A percentile compares a stretch with the other conserved stretches of the same genome.
These are phyloP conservation scores for Helicoverpa zea DNA, from an alignment of 1,140 invertebrate species.

Conservation along the genomic window DNA sequence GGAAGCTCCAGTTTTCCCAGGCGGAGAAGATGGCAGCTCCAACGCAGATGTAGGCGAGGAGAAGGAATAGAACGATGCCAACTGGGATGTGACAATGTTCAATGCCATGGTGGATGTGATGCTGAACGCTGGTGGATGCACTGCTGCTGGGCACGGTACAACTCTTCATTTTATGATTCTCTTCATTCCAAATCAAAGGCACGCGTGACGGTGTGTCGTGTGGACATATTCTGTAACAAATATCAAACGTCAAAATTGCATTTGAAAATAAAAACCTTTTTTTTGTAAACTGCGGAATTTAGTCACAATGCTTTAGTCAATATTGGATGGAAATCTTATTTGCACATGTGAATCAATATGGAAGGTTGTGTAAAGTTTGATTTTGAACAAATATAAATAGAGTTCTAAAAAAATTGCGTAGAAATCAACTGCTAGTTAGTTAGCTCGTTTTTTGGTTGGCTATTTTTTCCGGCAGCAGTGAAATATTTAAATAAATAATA, in stretches of 20 bases:
- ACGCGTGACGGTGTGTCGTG: constrained; percentile 91
- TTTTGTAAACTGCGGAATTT: neutral
- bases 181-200: constrained; percentile 89
- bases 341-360: neutral
- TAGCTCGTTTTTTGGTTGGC: too few species aligned
- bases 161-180: constrained; percentile 73
- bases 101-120: constrained; percentile 70
- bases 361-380: neutral
- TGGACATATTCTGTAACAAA: constrained; percentile 86
- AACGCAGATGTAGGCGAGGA: constrained; percentile 90
- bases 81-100: constrained; percentile 90
- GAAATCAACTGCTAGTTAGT: too few species aligned
- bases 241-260: constrained; percentile 48
- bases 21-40: constrained; percentile 91
- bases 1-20: constrained; percentile 92
- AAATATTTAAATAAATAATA: too few species aligned
- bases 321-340: neutral
- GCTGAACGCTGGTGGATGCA: constrained; percentile 69
- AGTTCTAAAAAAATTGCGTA: neutral
- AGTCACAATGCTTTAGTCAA: neutral
- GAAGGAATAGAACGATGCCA: constrained; percentile 90
- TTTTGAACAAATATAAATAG: neutral
- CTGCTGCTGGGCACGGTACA: constrained; percentile 75
- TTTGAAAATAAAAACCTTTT: neutral
- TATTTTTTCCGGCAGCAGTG: too few species aligned